Conservation (phyloP, 2,888 invertebrate species). For the Cataglyphis albicans region DNA sequence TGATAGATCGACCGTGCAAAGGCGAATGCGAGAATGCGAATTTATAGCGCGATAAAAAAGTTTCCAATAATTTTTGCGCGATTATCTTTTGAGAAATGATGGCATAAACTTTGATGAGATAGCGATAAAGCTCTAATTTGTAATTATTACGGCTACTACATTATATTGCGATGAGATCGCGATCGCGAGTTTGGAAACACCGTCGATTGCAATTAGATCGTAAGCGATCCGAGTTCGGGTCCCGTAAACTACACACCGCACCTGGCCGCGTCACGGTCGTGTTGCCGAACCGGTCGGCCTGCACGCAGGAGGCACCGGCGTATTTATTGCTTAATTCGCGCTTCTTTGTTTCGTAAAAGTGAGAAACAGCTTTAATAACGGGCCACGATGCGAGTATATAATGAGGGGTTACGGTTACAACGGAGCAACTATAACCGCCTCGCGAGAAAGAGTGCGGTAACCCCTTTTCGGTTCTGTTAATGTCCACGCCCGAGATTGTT, state of each 20-base stretch:
- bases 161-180: constrained; percentile 28
- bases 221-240: constrained; percentile 41
- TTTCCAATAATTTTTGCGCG: not conserved
- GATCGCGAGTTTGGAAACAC: constrained; percentile 30
- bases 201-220: constrained; percentile 60
- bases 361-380: constrained; percentile 85
- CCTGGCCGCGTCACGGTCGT: constrained; percentile 65
- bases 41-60: not conserved
- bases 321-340: constrained; percentile 84
- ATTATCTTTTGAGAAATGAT: not conserved
- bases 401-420: constrained; percentile 80
- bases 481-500: constrained; percentile 50
- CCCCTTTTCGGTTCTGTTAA: constrained; percentile 70
- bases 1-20: not conserved
- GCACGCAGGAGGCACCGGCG: constrained; percentile 66
- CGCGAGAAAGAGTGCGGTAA: constrained; percentile 70
- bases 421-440: constrained; percentile 61
- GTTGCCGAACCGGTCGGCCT: constrained; percentile 57
- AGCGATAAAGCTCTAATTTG: constrained; percentile 38
- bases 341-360: constrained; percentile 85
- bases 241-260: constrained; percentile 62
- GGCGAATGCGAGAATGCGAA: not conserved
- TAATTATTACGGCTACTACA: constrained; percentile 35
- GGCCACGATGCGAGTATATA: constrained; percentile 78
- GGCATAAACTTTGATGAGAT: constrained; percentile 19